A percentile compares a stretch with the other conserved stretches of the same genome.
phyloP scores from a whole-genome alignment of 2,888 invertebrate genomes.

The Oxystoma pomonae region DNA sequence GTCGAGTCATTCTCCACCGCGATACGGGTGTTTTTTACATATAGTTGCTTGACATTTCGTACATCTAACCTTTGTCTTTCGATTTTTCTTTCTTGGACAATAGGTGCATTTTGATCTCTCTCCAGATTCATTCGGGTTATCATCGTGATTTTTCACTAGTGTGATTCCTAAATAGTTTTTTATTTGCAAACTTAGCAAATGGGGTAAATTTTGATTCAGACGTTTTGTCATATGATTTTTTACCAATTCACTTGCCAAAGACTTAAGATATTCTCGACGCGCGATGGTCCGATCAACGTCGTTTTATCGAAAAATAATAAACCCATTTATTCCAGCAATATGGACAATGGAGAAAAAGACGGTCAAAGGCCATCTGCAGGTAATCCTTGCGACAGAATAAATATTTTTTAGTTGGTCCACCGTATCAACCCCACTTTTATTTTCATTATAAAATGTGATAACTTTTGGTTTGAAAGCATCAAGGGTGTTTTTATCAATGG shows the following conservation, averaged over 20 bases:
- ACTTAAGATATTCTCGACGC: not conserved
- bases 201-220: constrained; percentile 8
- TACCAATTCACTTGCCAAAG: constrained; percentile 3
- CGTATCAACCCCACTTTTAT: not conserved
- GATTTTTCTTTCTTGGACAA: constrained; percentile 6
- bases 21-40: not conserved
- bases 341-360: not conserved
- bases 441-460: constrained; percentile 5
- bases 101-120: constrained; percentile 8
- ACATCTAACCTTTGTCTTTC: not conserved
- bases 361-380: not conserved
- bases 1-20: too few species aligned
- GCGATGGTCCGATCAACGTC: not conserved
- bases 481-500: constrained; percentile 2
- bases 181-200: constrained; percentile 6
- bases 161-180: constrained; percentile 3
- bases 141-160: not conserved
- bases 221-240: not conserved
- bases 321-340: constrained; percentile 11
- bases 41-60: not conserved
- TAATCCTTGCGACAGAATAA: not conserved
- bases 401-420: not conserved
- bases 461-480: constrained; percentile 6
- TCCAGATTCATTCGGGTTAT: not conserved
- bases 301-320: constrained; percentile 5